Evolutionary conservation across 2,888 invertebrate genomes (phyloP), one percentile per base, ranked within the genome.

Genomic region (Diloba caeruleocephala): DNA sequence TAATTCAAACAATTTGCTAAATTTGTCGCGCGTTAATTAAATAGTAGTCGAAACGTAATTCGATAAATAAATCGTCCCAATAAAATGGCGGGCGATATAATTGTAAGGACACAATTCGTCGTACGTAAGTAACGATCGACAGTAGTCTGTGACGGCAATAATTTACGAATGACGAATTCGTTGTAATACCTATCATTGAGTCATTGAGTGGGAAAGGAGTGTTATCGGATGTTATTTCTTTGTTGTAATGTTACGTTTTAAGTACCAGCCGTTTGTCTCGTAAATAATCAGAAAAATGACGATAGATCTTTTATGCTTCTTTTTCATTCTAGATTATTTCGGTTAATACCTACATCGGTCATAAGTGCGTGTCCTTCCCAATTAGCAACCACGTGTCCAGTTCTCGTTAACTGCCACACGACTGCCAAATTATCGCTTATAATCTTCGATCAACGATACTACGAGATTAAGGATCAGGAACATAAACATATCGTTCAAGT

Each of bases 1-100:
- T 64, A 62, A 74, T 76, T 67, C 65, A 60, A 65, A 39, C 60
- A 74, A 76, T 76, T 76, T 57, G 62, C 59, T 71, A 73, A 79
- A 74, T 82, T 79, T 79, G 73, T 71, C 71, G 59, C 74, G 71
- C 74, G 70, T 76, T 82, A 83, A 85, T 85, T 82, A 82, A 84
- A 84, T 81, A 79, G 74, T 71, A 75, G 74, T 74, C 71, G 75
- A 43, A 57, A 59, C 60, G 70, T 77, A 74, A 79, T 73, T 71
- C 74, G 69, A 74, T 78, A 82, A 81, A 83, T 82, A 81, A 78
- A 82, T 79, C 74, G 76, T 48, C 53, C 53, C 61, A 71, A 78
- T 81, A 78, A 82, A n/a, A 81, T 76, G 77, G 74, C 69, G 71
- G 48, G 66, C 49, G 50, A 70, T 70, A 71, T 75, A 78, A 76